Conservation (phyloP, 2,797 vertebrate genomes). For the Rhadinocentrus ornatus region DNA sequence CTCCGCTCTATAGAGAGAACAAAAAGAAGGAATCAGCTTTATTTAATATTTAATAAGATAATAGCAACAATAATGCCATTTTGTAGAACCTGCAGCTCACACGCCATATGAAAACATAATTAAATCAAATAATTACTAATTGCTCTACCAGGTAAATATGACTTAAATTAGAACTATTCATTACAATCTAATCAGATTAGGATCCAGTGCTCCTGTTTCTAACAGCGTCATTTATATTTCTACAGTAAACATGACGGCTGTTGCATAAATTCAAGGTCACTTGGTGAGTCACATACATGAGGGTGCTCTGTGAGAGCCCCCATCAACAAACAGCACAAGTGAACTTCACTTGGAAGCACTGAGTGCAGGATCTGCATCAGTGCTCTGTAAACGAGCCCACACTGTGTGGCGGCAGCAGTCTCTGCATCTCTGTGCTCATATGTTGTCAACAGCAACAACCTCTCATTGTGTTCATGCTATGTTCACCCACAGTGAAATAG, state of each 20-base stretch:
- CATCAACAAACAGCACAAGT: conserved; percentile 55
- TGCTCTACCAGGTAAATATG: background rate
- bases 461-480: conserved; percentile 4
- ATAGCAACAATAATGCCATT: no score
- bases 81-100: background rate
- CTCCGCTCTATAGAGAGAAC: conserved; percentile 57
- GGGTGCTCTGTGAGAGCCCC: conserved; percentile 26
- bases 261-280: conserved; percentile 58
- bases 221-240: conserved; percentile 27
- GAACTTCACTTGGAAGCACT: conserved; percentile 6
- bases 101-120: background rate
- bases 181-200: background rate
- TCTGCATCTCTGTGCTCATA: conserved; percentile 9
- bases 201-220: background rate
- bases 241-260: conserved; percentile 26
- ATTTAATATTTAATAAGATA: background rate
- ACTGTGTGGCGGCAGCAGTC: background rate
- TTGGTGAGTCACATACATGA: conserved; percentile 17
- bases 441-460: conserved; percentile 16
- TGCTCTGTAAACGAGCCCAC: conserved; percentile 1
- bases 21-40: conserved; percentile 13
- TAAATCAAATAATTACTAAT: background rate
- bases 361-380: conserved; percentile 11
- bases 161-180: background rate
- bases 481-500: conserved; percentile 15